Base-by-base conservation (phyloP, 2,888 invertebrate genomes). In the Hypolimnas misippus region DNA sequence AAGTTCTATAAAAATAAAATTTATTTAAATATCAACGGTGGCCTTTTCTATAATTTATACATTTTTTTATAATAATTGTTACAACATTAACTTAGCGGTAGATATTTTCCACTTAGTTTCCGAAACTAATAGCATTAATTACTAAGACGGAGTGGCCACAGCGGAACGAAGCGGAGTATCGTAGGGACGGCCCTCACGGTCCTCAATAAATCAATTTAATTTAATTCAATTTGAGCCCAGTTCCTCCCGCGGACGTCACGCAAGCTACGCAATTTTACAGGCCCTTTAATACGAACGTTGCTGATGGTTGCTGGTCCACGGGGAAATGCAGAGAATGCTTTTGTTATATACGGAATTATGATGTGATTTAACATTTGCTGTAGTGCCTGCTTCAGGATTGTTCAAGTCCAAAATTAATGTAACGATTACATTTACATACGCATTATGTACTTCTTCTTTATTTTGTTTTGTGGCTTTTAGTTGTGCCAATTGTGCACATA, bases 181-280 rank as follows among this genome's bases (percentile, higher is more conserved):
- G 70, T 49, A 68, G 72, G 74, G 74, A 79, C 80, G 77, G 49
- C 49, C 25, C 25, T 25, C 25, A 25, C 25, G 25, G 25, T 25
- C 25, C 25, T 25, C 25, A 83, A 87, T 89, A 91, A 91, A 91
- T 91, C 91, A 91, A 91, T 91, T 91, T 89, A 86, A 89, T 90
- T 86, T 91, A 89, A 91, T 25, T 25, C 89, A 89, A 89, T 91
- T 91, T 86, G 77, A 83, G 79, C 79, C 83, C 80, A 78, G 83
- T 86, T 89, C 88, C 86, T 87, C 77, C 79, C 77, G 76, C 73
- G 73, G 66, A 79, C 81, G 86, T 88, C 91, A 89, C 87, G 90
- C 89, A 79, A 89, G 68, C 61, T 70, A 74, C 70, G 68, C 63
- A 69, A 62, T 62, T 51, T 14, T 46, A 55, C 8, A 25, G 54